Conservation (phyloP, 2,113 vertebrate genomes). For the Cochlearius cochlearius region DNA sequence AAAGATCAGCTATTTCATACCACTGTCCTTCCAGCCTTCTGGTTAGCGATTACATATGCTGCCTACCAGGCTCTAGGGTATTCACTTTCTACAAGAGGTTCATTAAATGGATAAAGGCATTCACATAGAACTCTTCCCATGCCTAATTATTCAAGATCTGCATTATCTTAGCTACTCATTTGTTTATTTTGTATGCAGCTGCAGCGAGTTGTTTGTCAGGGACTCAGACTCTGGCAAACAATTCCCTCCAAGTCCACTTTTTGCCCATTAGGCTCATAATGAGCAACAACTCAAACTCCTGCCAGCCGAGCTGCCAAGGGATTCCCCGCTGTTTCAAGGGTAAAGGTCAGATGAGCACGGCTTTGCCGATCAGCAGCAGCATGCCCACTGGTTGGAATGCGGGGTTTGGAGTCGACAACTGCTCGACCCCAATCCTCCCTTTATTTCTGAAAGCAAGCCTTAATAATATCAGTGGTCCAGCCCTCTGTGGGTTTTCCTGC, state of each 20-base stretch:
- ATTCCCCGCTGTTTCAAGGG: not conserved
- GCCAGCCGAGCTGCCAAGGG: not conserved
- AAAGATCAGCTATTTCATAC: not conserved
- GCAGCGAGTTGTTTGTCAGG: not conserved
- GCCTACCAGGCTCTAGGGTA: not conserved
- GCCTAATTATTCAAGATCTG: constrained; percentile 13
- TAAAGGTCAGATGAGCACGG: not conserved
- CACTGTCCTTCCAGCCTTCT: not conserved
- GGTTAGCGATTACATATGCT: not conserved
- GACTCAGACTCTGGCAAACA: not conserved
- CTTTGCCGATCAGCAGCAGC: not conserved
- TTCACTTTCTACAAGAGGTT: not conserved
- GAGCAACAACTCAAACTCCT: not conserved
- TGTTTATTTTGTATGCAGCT: constrained; percentile 32
- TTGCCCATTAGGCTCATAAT: constrained; percentile 13
- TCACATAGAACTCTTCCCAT: not conserved
- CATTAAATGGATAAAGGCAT: constrained; percentile 28
- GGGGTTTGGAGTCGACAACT: not conserved
- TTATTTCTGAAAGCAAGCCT: not conserved
- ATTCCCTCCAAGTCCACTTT: constrained; percentile 7
- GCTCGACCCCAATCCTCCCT: not conserved
- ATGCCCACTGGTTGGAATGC: not conserved
- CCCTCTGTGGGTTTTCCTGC: not conserved
- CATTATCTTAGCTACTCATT: constrained; percentile 4
- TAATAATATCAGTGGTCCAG: not conserved